A percentile compares a stretch with the other conserved stretches of the same genome.
Conservation (phyloP, 2,113 vertebrate species). For the Megaptera novaeangliae region DNA sequence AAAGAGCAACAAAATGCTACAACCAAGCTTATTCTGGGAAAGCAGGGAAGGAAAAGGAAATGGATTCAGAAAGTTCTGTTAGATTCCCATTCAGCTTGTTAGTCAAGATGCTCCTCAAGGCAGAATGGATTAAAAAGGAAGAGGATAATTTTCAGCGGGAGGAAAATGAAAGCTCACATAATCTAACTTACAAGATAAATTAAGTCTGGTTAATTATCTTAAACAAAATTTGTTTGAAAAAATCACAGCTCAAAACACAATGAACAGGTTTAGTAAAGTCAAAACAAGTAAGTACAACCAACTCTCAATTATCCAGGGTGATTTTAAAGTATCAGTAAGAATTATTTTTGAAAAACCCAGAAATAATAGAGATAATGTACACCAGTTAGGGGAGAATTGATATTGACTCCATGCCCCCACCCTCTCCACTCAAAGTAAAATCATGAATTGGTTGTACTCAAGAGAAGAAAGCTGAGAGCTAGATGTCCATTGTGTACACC, state of each 20-base stretch:
- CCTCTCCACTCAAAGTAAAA: not conserved
- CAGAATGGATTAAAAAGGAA: slow-evolving; percentile 17
- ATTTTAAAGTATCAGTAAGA: slow-evolving; percentile 27
- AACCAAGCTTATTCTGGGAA: not conserved
- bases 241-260: slow-evolving; percentile 25
- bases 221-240: not conserved
- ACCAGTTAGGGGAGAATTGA: not conserved
- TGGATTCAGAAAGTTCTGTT: not conserved
- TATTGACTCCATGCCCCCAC: not conserved
- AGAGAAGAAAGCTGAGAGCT: slow-evolving; percentile 60
- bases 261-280: slow-evolving; percentile 1
- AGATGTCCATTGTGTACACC: slow-evolving; percentile 37
- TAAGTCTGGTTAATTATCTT: slow-evolving; percentile 3
- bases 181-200: not conserved
- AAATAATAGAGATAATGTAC: not conserved
- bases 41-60: not conserved
- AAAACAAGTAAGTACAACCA: slow-evolving; percentile 64
- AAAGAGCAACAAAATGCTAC: not conserved
- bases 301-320: slow-evolving; percentile 39
- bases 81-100: not conserved
- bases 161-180: slow-evolving; percentile 28
- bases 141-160: not conserved
- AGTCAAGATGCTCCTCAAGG: not conserved
- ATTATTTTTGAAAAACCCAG: not conserved
- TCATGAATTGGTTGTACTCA: slow-evolving; percentile 60